Percentiles rank a stretch among this genome's conserved stretches.
These are phyloP conservation scores for Rhinichthys osculus DNA, from an alignment of 2,797 vertebrate species.

Conservation along the genomic window DNA sequence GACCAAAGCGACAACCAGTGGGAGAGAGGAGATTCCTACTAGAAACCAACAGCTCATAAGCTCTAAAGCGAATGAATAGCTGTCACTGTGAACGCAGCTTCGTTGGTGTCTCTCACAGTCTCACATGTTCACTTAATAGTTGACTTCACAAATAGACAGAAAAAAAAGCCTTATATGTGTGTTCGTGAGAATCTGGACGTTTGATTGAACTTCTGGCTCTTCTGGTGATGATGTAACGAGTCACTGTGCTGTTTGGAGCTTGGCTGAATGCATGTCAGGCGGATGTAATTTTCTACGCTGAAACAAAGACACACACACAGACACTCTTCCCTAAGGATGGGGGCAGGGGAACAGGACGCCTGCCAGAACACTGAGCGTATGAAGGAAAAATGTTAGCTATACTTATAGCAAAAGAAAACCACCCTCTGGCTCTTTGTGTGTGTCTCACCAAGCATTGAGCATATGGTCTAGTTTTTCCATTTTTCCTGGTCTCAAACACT, in stretches of 20 bases:
- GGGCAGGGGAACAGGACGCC: constrained; percentile 24
- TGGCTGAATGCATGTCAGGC: constrained; percentile 56
- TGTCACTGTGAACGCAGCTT: background rate
- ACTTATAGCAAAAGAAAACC: constrained; percentile 37
- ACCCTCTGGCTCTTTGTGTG: constrained; percentile 19
- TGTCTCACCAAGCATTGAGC: constrained; percentile 11
- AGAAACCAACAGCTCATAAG: constrained; percentile 1
- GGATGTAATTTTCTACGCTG: constrained; percentile 55
- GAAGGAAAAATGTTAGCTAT: constrained; percentile 48
- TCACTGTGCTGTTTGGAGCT: constrained; percentile 56
- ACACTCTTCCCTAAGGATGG: constrained; percentile 44
- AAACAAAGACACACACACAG: constrained; percentile 48
- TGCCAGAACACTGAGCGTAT: constrained; percentile 52
- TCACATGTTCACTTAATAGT: constrained; percentile 6
- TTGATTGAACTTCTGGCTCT: constrained; percentile 54
- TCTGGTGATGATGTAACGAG: constrained; percentile 59
- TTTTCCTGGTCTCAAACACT: background rate
- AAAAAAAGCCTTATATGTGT: background rate
- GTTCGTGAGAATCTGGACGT: constrained; percentile 46
- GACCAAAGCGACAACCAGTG: constrained; percentile 2
- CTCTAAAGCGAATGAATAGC: background rate
- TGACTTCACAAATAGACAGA: constrained; percentile 12
- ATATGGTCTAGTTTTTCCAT: constrained; percentile 12
- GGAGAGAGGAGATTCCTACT: background rate
- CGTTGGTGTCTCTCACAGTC: constrained; percentile 10